Evolutionary conservation across 2,113 vertebrate genomes (phyloP).

Genomic region (Brienomyrus longianalis): DNA sequence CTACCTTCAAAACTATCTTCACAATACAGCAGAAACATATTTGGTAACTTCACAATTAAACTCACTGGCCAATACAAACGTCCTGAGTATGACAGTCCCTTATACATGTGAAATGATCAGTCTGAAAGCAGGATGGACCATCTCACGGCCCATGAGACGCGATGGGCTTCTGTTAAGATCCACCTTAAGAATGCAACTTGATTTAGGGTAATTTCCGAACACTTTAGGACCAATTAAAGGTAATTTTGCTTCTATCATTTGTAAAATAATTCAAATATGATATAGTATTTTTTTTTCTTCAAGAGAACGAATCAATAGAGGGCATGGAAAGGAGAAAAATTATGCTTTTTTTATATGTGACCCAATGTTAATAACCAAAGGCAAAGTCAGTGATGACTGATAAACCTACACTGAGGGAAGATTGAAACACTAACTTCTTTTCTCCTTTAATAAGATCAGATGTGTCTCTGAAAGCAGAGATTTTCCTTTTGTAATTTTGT

Average conservation of each 20-base stretch:
- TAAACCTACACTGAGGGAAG: neutral
- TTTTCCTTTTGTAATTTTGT: neutral
- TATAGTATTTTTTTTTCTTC: neutral
- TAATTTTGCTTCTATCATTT: neutral
- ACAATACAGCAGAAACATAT: conserved; percentile 16
- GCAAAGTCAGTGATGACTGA: neutral
- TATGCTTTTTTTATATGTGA: neutral
- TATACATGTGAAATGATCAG: neutral
- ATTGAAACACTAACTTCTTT: neutral
- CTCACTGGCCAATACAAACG: neutral
- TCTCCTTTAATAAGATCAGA: neutral
- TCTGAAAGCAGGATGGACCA: neutral
- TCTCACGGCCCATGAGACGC: neutral
- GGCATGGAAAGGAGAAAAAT: neutral
- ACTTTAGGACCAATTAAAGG: neutral
- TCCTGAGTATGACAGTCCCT: neutral
- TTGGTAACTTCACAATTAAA: neutral
- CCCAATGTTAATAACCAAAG: conserved; percentile 12
- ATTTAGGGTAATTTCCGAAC: neutral
- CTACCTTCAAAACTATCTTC: neutral
- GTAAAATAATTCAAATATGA: neutral
- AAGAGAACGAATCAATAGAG: neutral
- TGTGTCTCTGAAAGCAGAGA: neutral
- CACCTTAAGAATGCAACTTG: neutral
- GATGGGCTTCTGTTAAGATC: neutral